Evolutionary conservation across 2,113 vertebrate genomes (phyloP).

Genomic region (Lycaon pictus): DNA sequence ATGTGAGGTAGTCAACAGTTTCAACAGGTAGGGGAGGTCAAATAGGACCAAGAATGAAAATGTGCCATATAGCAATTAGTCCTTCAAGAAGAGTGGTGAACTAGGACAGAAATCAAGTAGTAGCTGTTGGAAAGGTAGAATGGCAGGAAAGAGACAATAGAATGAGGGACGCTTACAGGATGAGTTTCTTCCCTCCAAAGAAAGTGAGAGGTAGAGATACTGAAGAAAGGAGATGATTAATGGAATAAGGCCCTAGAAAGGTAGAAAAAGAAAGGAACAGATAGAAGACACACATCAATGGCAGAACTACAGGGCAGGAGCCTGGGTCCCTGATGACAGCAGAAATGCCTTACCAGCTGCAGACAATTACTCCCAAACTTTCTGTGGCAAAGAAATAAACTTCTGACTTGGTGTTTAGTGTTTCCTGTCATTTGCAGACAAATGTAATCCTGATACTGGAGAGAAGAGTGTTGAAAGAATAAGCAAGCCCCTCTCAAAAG

Average conservation of each 20-base stretch:
- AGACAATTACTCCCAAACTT: background rate
- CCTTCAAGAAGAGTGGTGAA: background rate
- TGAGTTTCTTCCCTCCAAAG: background rate
- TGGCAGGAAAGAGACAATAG: background rate
- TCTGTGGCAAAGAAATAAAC: background rate
- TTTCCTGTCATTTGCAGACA: constrained; percentile 33
- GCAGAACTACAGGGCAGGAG: background rate
- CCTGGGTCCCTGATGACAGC: background rate
- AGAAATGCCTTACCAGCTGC: background rate
- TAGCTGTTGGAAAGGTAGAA: background rate
- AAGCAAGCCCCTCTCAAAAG: constrained; percentile 29
- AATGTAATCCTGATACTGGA: constrained; percentile 7
- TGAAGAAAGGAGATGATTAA: background rate
- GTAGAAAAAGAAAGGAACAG: background rate
- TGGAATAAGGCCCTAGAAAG: background rate
- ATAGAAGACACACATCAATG: background rate
- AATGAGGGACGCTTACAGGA: background rate
- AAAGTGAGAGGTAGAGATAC: background rate
- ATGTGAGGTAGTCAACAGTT: background rate
- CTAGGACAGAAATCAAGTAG: background rate
- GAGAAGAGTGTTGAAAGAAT: background rate
- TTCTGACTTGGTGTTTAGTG: background rate
- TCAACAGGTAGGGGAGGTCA: background rate
- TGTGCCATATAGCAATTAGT: background rate
- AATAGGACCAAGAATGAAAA: constrained; percentile 13